A percentile compares a stretch with the other conserved stretches of the same genome.
These are phyloP conservation scores for Tachystola acroxantha DNA, from an alignment of 2,888 invertebrate genomes.

Conservation along the genomic window DNA sequence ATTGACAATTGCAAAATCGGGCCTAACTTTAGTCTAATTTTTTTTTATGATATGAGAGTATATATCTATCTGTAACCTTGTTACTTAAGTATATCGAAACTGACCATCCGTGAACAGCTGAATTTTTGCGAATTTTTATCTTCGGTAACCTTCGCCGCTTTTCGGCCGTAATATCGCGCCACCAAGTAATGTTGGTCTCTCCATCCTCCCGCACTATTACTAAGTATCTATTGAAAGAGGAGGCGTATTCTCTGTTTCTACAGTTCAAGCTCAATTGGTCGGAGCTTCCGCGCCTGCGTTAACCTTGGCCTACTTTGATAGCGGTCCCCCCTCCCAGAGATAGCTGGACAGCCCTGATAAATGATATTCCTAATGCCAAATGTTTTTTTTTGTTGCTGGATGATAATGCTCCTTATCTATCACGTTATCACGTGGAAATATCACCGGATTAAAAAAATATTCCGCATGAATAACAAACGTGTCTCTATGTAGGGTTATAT, in stretches of 20 bases:
- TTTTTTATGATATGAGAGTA: no score
- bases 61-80: no score
- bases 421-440: constrained; percentile 1
- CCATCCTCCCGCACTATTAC: not conserved
- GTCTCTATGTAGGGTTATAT: no score
- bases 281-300: constrained; percentile 2
- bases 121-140: constrained; percentile 15
- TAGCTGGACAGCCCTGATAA: constrained; percentile 27
- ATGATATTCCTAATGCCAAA: constrained; percentile 50
- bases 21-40: no score
- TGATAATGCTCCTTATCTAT: not conserved
- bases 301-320: constrained; percentile 69
- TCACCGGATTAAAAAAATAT: not conserved
- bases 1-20: no score
- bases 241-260: not conserved
- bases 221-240: not conserved
- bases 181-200: not conserved
- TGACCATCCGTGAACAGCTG: constrained; percentile 4
- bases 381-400: constrained; percentile 11
- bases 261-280: constrained; percentile 41
- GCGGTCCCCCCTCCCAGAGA: constrained; percentile 35
- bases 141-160: constrained; percentile 41
- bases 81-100: no score
- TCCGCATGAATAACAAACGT: not conserved
- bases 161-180: not conserved